phyloP scores from a whole-genome alignment of 2,888 invertebrate species.

The Rhogogaster chlorosoma region DNA sequence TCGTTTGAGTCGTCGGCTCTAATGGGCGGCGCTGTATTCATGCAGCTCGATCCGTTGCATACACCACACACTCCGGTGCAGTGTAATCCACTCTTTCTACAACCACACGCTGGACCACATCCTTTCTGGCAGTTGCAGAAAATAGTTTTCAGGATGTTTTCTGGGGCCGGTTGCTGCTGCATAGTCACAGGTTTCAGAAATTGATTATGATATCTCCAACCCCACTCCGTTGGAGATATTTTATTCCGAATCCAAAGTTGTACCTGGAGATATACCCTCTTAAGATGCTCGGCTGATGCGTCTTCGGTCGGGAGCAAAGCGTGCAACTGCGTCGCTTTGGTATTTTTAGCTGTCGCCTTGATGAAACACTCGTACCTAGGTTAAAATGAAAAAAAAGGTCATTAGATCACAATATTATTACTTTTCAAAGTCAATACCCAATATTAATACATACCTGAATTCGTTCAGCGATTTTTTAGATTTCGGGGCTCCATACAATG shows the following conservation, averaged over 20 bases:
- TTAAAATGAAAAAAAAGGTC: not conserved
- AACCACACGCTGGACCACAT: constrained; percentile 56
- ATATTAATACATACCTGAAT: constrained; percentile 16
- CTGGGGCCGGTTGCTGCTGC: constrained; percentile 53
- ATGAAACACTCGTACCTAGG: constrained; percentile 30
- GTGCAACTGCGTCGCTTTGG: constrained; percentile 12
- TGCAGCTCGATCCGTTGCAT: constrained; percentile 54
- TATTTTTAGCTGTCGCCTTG: constrained; percentile 1
- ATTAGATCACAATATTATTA: constrained; percentile 25
- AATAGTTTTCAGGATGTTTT: constrained; percentile 54
- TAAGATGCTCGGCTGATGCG: constrained; percentile 53
- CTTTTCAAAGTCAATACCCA: constrained; percentile 2
- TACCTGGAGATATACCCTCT: constrained; percentile 46
- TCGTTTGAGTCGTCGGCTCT: not conserved
- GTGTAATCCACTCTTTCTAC: constrained; percentile 54
- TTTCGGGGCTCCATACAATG: constrained; percentile 54
- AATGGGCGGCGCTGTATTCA: constrained; percentile 36
- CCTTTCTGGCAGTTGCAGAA: constrained; percentile 55
- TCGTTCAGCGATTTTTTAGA: constrained; percentile 15
- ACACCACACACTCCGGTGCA: constrained; percentile 51
- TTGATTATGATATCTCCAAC: constrained; percentile 12
- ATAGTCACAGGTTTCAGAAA: constrained; percentile 47
- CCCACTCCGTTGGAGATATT: constrained; percentile 54
- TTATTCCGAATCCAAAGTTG: constrained; percentile 52
- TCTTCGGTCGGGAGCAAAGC: constrained; percentile 59